Evolutionary conservation across 2,888 invertebrate species (phyloP).

Genomic region (Steinernema hermaphroditum): DNA sequence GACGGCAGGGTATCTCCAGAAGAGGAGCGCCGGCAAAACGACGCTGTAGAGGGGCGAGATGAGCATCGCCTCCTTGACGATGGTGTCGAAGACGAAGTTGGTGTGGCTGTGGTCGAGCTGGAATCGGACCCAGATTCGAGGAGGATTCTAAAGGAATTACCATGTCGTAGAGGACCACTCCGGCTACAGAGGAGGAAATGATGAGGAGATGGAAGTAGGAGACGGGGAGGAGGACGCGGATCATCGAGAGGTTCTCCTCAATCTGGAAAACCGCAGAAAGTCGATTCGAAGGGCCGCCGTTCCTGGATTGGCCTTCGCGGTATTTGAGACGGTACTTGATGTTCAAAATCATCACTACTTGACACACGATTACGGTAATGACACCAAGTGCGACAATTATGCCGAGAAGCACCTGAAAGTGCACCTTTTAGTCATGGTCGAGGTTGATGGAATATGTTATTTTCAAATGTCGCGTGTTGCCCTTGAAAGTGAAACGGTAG

Average conservation of each 20-base stretch:
- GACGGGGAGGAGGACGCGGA: background rate
- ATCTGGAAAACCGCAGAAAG: constrained; percentile 25
- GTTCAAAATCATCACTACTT: background rate
- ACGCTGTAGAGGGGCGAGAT: constrained; percentile 9
- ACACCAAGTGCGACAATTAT: constrained; percentile 5
- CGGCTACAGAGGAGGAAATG: background rate
- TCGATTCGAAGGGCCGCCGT: background rate
- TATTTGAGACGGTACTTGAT: background rate
- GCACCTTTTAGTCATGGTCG: background rate
- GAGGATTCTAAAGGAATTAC: background rate
- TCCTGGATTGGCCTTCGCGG: background rate
- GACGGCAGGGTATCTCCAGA: constrained; percentile 3
- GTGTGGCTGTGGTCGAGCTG: background rate
- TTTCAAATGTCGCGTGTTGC: background rate
- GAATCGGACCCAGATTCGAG: background rate
- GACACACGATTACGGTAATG: background rate
- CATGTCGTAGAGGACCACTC: constrained; percentile 6
- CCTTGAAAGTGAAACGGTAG: background rate
- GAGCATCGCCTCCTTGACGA: constrained; percentile 20
- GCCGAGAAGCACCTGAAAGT: constrained; percentile 9
- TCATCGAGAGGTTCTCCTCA: constrained; percentile 28
- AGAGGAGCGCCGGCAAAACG: background rate
- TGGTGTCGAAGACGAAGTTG: background rate
- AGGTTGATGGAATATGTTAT: background rate
- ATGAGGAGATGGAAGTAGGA: constrained; percentile 23